Base-by-base conservation (phyloP, 2,797 vertebrate species). In the Chlorospingus semifuscus region DNA sequence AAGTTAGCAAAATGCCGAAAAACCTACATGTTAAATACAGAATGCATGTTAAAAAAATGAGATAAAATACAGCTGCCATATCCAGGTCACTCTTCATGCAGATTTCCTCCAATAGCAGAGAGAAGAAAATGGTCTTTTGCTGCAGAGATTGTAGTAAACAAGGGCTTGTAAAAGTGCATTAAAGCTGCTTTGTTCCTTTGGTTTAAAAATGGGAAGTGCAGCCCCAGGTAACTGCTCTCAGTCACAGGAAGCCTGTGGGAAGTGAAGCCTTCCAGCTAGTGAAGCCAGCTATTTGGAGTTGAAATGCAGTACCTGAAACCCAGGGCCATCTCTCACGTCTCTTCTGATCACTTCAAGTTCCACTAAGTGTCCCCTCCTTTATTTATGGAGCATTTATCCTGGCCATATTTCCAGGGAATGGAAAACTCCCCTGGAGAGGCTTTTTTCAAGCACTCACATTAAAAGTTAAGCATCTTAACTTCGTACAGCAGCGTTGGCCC, bases 371-470 rank as follows among this genome's bases (percentile, higher is more conserved):
- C 63, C 86, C 34, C 27, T 87, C 75, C 89, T 95, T 95, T 95
- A 93, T 90, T 90, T 94, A 93, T 68, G 59, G 74, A 82, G 46
- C 77, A 77, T 95, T 94, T 94, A 88, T 92, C 86, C 77, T 76
- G 60, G 30, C 30, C 49, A 8, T 57, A 59, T 91, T 96, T 93
- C 86, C 68, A 93, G 68, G 81, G 74, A 93, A 93, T 79, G 83
- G 86, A 95, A 96, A 89, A 76, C 61, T 87, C 84, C 71, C 83
- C 88, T 60, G 83, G 65, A 82, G 92, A 89, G 81, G 86, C 24
- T 94, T 93, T 96, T 57, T 94, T 89, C 70, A 79, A 86, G 86
- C 81, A 76, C 93, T 92, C 66, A 79, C 83, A 74, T 87, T 93
- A 87, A 88, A 96, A 94, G 80, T 90, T 91, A 94, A 94, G 77